Percentiles rank a stretch among this genome's conserved stretches.
Evolutionary conservation across 2,888 invertebrate species (phyloP).

Genomic region (Tenthredo scrophulariae): DNA sequence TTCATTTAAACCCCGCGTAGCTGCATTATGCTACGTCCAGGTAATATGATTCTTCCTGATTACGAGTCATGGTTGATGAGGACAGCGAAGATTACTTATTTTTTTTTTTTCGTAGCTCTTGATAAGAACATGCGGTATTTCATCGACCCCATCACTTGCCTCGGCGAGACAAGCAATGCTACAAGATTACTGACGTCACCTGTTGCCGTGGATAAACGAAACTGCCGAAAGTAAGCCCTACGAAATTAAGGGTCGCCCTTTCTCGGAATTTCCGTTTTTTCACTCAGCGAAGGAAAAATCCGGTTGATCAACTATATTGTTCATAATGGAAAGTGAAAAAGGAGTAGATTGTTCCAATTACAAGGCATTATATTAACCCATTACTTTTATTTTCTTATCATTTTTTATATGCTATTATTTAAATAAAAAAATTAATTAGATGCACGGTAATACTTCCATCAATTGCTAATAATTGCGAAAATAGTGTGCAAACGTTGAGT

Average conservation of each 20-base stretch:
- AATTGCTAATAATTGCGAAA: neutral
- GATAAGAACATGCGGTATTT: neutral
- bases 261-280: neutral
- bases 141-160: conserved; percentile 30
- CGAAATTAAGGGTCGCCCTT: conserved; percentile 2
- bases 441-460: neutral
- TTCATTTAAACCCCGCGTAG: neutral
- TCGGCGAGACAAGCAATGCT: conserved; percentile 31
- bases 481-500: neutral
- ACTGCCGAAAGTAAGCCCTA: conserved; percentile 30
- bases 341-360: neutral
- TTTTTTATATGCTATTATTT: neutral
- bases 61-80: neutral
- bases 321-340: neutral
- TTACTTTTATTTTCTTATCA: neutral
- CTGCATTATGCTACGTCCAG: too few relatives aligned
- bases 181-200: conserved; percentile 50
- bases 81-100: neutral
- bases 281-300: neutral
- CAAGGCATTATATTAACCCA: neutral
- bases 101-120: neutral
- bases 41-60: conserved; percentile 3
- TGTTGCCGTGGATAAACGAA: conserved; percentile 47
- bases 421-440: neutral
- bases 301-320: neutral